Conservation (phyloP, 2,888 invertebrate species). For the Xylocampa areola region DNA sequence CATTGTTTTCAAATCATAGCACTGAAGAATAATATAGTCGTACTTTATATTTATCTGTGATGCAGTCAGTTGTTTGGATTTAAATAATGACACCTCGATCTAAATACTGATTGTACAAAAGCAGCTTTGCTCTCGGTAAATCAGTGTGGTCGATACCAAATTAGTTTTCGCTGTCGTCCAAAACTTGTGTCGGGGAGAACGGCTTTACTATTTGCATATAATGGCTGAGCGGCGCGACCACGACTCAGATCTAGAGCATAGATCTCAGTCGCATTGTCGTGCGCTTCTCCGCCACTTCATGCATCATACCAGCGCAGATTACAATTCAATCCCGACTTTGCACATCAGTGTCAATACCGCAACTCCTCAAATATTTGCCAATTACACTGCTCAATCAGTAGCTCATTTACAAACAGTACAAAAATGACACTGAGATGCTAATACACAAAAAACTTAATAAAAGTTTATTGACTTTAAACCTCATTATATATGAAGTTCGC, state of each 20-base stretch:
- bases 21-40: slow-evolving; percentile 38
- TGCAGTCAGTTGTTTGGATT: slow-evolving; percentile 30
- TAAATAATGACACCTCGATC: slow-evolving; percentile 45
- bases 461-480: slow-evolving; percentile 74
- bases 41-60: slow-evolving; percentile 39
- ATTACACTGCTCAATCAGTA: slow-evolving; percentile 57
- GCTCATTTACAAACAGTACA: slow-evolving; percentile 57
- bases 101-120: slow-evolving; percentile 48
- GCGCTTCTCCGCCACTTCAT: slow-evolving; percentile 68
- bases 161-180: slow-evolving; percentile 72
- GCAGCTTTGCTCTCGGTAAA: slow-evolving; percentile 19
- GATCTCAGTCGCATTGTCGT: slow-evolving; percentile 76
- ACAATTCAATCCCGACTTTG: slow-evolving; percentile 71
- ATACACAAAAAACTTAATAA: slow-evolving; percentile 62
- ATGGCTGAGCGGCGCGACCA: slow-evolving; percentile 80
- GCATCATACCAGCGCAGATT: slow-evolving; percentile 71
- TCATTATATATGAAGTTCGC: slow-evolving; percentile 71
- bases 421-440: slow-evolving; percentile 56
- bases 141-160: slow-evolving; percentile 48
- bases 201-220: slow-evolving; percentile 82
- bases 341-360: slow-evolving; percentile 27
- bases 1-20: slow-evolving; percentile 48
- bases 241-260: slow-evolving; percentile 83
- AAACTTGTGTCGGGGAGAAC: slow-evolving; percentile 72
- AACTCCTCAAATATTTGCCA: slow-evolving; percentile 59